Base-by-base conservation (phyloP, 2,113 vertebrate species). In the Perca flavescens region DNA sequence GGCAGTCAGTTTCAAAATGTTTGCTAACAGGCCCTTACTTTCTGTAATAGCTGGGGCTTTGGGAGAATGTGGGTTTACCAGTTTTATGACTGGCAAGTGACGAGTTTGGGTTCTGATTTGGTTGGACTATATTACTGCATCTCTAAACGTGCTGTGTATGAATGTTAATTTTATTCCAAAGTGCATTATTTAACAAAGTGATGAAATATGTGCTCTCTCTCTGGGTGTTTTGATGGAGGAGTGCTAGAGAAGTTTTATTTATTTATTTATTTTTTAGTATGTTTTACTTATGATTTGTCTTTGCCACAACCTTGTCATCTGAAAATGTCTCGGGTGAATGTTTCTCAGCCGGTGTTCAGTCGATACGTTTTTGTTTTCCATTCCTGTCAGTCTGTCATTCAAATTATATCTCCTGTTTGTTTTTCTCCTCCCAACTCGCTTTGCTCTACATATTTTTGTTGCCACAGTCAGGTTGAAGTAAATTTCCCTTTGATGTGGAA, bases 401-500 rank as follows among this genome's bases (percentile, higher is more conserved):
- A 74, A 25, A 36, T 74, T 58, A 74, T 36, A 31, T 69, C n/a
- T 16, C 1, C 8, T 54, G 28, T 67, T n/a, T 65, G 14, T 34
- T 50, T 60, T 68, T 40, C 8, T 71, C 12, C 13, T 56, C n/a
- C 25, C 31, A 6, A 73, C 36, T 83, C 58, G 13, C 40, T 56
- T 74, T 58, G 17, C n/a, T 17, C 84, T 49, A 19, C 25, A 60
- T 34, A 34, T 65, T 70, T 67, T 73, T 64, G 58, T 40, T 69
- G 14, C 28, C 68, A 52, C 74, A 14, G 36, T 52, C 49, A 49
- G 49, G 73, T 19, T 56, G 67, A 57, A 71, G 49, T 54, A 53
- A 25, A 56, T 74, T 86, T 50, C 74, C 69, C 88, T 43, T 86
- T 91, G 77, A 83, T 80, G 86, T 80, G 68, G 66, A 77, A 79